These are phyloP conservation scores for Gastrophysa polygoni DNA, from an alignment of 2,888 invertebrate genomes.

Conservation along the genomic window DNA sequence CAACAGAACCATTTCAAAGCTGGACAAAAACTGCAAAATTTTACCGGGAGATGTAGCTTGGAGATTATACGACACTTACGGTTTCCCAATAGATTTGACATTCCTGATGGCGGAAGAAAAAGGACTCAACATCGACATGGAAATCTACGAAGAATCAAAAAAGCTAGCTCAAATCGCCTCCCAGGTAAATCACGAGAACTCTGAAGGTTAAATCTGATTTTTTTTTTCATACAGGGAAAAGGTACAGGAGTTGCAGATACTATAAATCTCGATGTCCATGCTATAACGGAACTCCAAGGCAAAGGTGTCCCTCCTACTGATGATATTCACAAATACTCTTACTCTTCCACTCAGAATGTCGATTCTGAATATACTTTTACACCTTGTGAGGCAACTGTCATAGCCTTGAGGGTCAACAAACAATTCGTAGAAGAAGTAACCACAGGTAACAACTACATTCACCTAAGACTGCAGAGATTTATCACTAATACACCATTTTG, in stretches of 20 bases:
- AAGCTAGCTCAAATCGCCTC: slow-evolving; percentile 88
- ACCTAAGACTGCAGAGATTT: not conserved
- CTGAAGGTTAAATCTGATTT: no score
- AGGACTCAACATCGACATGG: slow-evolving; percentile 85
- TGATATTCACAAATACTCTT: slow-evolving; percentile 91
- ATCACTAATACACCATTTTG: no score
- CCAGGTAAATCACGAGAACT: slow-evolving; percentile 67
- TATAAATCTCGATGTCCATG: slow-evolving; percentile 92
- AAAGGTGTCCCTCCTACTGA: slow-evolving; percentile 80
- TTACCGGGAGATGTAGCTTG: slow-evolving; percentile 97
- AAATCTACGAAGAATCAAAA: slow-evolving; percentile 89
- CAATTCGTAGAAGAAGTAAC: slow-evolving; percentile 82
- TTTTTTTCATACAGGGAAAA: slow-evolving; percentile 65
- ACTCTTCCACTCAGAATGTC: slow-evolving; percentile 68
- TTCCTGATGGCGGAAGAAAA: slow-evolving; percentile 98
- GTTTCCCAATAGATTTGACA: slow-evolving; percentile 97
- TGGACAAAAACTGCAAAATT: slow-evolving; percentile 65
- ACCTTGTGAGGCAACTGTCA: slow-evolving; percentile 74
- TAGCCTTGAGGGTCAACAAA: slow-evolving; percentile 72
- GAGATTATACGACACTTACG: slow-evolving; percentile 98
- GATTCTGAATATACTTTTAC: slow-evolving; percentile 80
- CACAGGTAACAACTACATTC: slow-evolving; percentile 52
- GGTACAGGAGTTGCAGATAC: slow-evolving; percentile 79
- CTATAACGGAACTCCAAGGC: slow-evolving; percentile 88
- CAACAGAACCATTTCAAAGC: slow-evolving; percentile 86